These are phyloP conservation scores for Cynaeus angustus DNA, from an alignment of 2,888 invertebrate species.

Conservation along the genomic window DNA sequence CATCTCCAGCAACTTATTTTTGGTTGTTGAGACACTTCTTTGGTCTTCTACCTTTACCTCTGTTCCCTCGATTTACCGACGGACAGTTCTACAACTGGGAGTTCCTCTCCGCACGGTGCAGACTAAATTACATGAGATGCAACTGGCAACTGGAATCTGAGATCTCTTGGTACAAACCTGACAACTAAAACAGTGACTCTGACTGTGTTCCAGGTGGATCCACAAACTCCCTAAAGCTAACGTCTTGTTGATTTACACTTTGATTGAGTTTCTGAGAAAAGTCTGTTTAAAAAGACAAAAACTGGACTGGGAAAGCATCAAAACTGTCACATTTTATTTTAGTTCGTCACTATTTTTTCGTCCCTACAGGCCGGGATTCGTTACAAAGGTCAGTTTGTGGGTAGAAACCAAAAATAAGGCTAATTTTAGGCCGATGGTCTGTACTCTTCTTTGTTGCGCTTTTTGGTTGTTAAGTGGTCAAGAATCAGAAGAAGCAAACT, in stretches of 20 bases:
- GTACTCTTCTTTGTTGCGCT: conserved; percentile 11
- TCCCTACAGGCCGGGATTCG: conserved; percentile 26
- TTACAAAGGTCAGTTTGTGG: conserved; percentile 2
- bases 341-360: conserved; percentile 26
- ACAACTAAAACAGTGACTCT: too few relatives aligned
- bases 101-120: conserved; percentile 2
- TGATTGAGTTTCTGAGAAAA: conserved; percentile 12
- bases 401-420: not conserved
- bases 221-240: conserved; percentile 19
- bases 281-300: not conserved
- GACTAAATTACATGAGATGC: not conserved
- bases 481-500: conserved; percentile 5
- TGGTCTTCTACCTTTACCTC: conserved; percentile 15
- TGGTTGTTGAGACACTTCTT: conserved; percentile 31
- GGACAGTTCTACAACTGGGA: conserved; percentile 13
- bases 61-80: conserved; percentile 20
- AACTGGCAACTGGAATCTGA: conserved; percentile 13
- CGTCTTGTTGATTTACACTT: conserved; percentile 16
- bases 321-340: conserved; percentile 1
- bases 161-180: conserved; percentile 11
- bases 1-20: not conserved
- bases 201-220: not conserved
- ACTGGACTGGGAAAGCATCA: conserved; percentile 1
- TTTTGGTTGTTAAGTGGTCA: conserved; percentile 18
- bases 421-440: conserved; percentile 18